phyloP scores from a whole-genome alignment of 2,113 vertebrate genomes.

The Machaerirhynchus nigripectus region DNA sequence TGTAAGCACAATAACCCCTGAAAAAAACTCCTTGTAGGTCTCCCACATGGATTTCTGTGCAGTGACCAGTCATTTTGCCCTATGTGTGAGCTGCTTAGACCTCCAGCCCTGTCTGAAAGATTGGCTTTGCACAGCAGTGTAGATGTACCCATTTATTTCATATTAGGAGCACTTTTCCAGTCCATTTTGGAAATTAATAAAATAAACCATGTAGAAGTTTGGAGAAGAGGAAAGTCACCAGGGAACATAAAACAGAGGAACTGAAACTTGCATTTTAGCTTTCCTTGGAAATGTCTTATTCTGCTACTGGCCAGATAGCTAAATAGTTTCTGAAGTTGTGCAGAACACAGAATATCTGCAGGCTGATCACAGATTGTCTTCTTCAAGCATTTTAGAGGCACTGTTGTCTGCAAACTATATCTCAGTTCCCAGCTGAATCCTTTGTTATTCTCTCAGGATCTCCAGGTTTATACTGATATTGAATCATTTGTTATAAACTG shows the following conservation, averaged over 20 bases:
- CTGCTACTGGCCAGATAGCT: not conserved
- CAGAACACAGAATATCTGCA: not conserved
- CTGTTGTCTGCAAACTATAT: not conserved
- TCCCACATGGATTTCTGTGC: not conserved
- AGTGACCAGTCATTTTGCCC: not conserved
- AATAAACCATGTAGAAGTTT: not conserved
- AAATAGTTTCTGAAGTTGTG: not conserved
- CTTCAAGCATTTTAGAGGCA: not conserved
- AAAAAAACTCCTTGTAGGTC: not conserved
- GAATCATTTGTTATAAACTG: conserved; percentile 48
- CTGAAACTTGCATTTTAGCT: not conserved
- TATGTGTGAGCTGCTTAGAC: fast-evolving
- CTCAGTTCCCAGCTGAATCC: not conserved
- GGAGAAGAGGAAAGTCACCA: not conserved
- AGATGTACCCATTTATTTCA: not conserved
- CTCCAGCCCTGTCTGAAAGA: not conserved
- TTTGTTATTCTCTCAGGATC: not conserved
- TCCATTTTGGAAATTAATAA: not conserved
- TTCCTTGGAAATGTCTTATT: not conserved
- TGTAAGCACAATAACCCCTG: not conserved
- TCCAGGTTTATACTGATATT: conserved; percentile 11
- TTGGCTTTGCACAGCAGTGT: not conserved
- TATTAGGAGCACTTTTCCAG: not conserved
- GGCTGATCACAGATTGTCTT: not conserved
- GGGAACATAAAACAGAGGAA: not conserved